Base-by-base conservation (phyloP, 1,140 invertebrate genomes). In the Venustaconcha ellipsiformis region DNA sequence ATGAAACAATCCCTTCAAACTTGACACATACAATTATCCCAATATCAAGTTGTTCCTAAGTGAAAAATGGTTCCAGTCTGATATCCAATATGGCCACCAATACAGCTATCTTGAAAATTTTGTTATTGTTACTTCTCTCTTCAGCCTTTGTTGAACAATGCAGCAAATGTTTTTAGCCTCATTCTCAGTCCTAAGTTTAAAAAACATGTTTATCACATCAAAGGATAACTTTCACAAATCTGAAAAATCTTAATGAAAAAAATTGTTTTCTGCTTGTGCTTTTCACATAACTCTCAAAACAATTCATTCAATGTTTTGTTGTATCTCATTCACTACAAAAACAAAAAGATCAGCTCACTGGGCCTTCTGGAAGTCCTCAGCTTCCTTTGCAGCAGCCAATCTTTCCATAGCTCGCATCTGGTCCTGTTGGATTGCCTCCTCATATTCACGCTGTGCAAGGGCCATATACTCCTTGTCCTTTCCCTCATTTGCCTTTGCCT, bases 401-500 rank as follows among this genome's bases (percentile, higher is more conserved):
- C 86, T 79, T 17, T 78, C 66, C 5, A 67, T 56, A 17, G 88
- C 87, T 26, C 84, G 82, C 13, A 73, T 71, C 71, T 89, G 87
- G 55, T 89, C 89, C n/a, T 76, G 63, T 48, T 78, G 69, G 58
- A 89, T 86, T 4, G 79, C 82, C 58, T 86, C 82, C 58, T 88
- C 88, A 71, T 85, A 82, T 14, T 89, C 83, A 65, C 78, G 72
- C 64, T 78, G 77, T 14, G 75, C 74, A 23, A 76, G 65, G 6
- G 83, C 76, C 23, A 84, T 26, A 76, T 83, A 87, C 55, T 83
- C 86, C 66, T 74, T 72, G 63, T 89, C 87, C 73, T 83, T 75
- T 14, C 86, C 84, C 67, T 81, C 78, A 56, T 67, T 84, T 2
- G 85, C 87, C 67, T 80, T 73, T 56, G 82, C 83, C 72, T 84